These are phyloP conservation scores for Macrocentrus cingulum DNA, from an alignment of 1,140 invertebrate genomes.

Conservation along the genomic window DNA sequence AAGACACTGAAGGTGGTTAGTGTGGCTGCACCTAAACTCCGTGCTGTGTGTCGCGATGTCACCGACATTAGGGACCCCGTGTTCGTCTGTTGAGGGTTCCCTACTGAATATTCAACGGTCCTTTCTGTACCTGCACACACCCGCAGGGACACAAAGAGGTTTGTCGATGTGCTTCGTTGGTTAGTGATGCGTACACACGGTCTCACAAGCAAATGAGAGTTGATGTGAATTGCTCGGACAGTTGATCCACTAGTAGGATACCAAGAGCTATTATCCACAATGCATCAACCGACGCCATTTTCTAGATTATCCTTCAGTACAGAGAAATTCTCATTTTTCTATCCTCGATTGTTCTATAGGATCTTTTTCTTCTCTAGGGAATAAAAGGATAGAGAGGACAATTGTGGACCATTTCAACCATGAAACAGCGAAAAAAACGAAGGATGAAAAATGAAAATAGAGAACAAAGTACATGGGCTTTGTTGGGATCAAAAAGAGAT, in stretches of 20 bases:
- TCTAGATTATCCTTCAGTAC: too few relatives aligned
- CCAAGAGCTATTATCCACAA: too few relatives aligned
- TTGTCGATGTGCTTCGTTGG: neutral
- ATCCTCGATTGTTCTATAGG: neutral
- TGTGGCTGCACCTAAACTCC: slow-evolving; percentile 1
- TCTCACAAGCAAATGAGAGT: neutral
- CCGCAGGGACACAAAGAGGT: slow-evolving; percentile 26
- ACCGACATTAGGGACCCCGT: slow-evolving; percentile 37
- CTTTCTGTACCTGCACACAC: slow-evolving; percentile 27
- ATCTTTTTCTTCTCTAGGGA: neutral
- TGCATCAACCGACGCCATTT: too few relatives aligned
- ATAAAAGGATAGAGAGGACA: neutral
- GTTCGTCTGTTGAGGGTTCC: slow-evolving; percentile 37
- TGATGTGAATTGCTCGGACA: neutral
- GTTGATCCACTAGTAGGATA: too few relatives aligned
- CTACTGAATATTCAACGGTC: slow-evolving; percentile 55
- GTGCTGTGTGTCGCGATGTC: slow-evolving; percentile 8
- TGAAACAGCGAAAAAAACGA: neutral
- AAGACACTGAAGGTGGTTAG: slow-evolving; percentile 28
- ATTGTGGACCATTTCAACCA: neutral
- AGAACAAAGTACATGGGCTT: neutral
- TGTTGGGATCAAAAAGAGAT: slow-evolving; percentile 10
- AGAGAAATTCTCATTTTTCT: neutral
- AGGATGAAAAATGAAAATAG: neutral
- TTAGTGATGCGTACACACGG: slow-evolving; percentile 1